These are phyloP conservation scores for Leucoraja ocellata DNA, from an alignment of 2,797 vertebrate genomes.

Conservation along the genomic window DNA sequence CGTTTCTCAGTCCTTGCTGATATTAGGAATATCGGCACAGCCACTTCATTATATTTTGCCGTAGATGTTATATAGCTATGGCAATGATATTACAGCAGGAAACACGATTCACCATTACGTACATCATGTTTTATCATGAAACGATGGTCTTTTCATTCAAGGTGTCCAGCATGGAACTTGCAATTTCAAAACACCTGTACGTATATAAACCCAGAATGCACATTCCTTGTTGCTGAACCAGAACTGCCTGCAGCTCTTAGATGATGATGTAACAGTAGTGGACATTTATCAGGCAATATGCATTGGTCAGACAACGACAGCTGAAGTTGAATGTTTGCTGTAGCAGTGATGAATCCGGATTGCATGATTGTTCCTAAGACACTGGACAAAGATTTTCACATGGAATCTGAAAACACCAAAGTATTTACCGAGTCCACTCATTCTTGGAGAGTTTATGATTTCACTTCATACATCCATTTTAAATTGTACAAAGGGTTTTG, in stretches of 20 bases:
- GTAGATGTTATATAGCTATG: constrained; percentile 9
- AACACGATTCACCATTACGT: neutral
- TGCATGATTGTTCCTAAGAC: constrained; percentile 17
- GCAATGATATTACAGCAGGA: constrained; percentile 20
- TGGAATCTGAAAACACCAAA: neutral
- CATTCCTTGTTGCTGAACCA: neutral
- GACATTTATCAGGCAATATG: neutral
- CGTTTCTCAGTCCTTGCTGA: constrained; percentile 24
- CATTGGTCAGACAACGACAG: neutral
- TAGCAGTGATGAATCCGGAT: constrained; percentile 21
- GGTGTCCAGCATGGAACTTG: neutral
- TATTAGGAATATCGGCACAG: neutral
- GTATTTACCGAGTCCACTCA: neutral
- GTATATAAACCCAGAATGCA: neutral
- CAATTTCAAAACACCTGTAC: neutral
- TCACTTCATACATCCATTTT: constrained; percentile 13
- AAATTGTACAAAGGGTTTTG: constrained; percentile 14
- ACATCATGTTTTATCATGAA: neutral
- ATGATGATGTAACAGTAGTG: neutral
- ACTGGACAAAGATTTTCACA: constrained; percentile 15
- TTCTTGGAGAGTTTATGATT: neutral
- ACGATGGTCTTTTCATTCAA: neutral
- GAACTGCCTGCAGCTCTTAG: constrained; percentile 37
- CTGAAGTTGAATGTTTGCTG: neutral
- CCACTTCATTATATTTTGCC: neutral